Evolutionary conservation across 2,888 invertebrate species (phyloP), one percentile per base, ranked within the genome.

Genomic region (Drosophila koepferae): DNA sequence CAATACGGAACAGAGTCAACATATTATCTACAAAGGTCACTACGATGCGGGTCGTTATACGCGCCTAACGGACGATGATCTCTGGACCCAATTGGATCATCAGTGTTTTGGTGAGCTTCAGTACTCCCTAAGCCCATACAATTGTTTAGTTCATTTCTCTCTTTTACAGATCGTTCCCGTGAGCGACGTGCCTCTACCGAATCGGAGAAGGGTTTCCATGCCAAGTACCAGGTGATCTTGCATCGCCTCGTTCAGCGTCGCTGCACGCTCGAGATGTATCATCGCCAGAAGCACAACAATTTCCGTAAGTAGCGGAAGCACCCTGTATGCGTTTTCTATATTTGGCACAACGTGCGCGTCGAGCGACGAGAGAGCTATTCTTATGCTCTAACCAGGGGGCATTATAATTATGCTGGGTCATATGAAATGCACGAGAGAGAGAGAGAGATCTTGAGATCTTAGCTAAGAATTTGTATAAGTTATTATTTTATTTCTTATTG

Each of bases 241-340:
- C 98, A 98, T 93, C 95, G 98, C 63, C 96, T 98, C 94, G 97
- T 98, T 0, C 98, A 98, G 92, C 94, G 98, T 63, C 96, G 97
- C 91, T 97, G 97, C 59, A 97, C 97, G 90, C 95, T 97, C 61
- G 98, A 98, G 93, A 96, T 98, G 95, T 98, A 97, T 91, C 95
- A 96, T 90, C 95, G 98, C 75, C 96, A 98, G 90, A 95, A 96
- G 60, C 96, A 96, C 68, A 97, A 97, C 88, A 95, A 95, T 65
- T 97, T 98, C 91, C 97, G 98, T 98, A 94, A 96, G 96, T 91
- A 14, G n/a, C 9, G 0, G 44, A 18, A 41, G 41, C 81, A 84
- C 82, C 80, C 77, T 77, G 76, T 83, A 72, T 70, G 1, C 0
- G 12, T 10, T 3, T 53, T 46, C 92, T 92, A 91, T 87, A 80